Conservation (phyloP, 2,113 vertebrate species). For the Opisthocomus hoazin region DNA sequence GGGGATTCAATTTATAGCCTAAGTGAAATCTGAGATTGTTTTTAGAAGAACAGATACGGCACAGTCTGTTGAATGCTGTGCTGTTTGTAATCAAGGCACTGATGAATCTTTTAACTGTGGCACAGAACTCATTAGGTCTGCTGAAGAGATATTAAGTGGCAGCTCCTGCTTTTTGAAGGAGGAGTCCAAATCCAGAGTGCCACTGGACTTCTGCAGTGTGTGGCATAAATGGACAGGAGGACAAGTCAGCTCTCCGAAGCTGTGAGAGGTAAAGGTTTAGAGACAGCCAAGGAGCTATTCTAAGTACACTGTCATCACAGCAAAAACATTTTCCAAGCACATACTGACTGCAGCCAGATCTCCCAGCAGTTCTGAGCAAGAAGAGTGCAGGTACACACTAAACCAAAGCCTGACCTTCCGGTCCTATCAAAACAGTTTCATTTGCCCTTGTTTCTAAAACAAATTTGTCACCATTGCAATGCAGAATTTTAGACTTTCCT, state of each 20-base stretch:
- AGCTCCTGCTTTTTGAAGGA: neutral
- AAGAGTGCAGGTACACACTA: neutral
- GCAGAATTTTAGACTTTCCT: neutral
- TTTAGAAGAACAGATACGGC: neutral
- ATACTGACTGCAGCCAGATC: neutral
- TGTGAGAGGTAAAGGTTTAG: neutral
- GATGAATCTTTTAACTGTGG: neutral
- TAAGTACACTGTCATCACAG: neutral
- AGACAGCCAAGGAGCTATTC: constrained; percentile 11
- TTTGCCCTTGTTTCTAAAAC: neutral
- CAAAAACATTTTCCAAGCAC: neutral
- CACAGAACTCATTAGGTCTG: neutral
- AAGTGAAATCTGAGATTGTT: neutral
- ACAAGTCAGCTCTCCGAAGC: neutral
- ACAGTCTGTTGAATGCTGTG: neutral
- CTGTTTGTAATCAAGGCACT: neutral
- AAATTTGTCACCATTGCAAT: neutral
- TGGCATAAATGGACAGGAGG: neutral
- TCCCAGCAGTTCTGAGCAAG: neutral
- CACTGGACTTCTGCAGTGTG: neutral
- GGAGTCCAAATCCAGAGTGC: neutral
- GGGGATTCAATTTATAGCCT: neutral
- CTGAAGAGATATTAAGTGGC: neutral
- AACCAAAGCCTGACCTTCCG: neutral
- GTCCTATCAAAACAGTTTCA: neutral